Percentiles rank a stretch among this genome's conserved stretches.
phyloP scores from a whole-genome alignment of 2,888 invertebrate genomes.

The Drosophila conformis region DNA sequence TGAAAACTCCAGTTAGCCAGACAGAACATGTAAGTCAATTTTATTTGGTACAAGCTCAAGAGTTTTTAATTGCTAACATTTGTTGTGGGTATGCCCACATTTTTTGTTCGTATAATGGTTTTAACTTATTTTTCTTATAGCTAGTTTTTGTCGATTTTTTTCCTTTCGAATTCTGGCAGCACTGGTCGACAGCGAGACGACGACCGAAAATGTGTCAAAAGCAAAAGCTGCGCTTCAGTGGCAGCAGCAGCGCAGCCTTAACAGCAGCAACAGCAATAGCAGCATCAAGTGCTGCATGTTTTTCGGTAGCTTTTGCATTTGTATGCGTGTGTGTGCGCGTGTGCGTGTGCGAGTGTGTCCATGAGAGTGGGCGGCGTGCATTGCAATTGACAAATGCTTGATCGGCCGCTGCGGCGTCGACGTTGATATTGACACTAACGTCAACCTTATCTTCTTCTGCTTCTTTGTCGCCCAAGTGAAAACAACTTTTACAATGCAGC shows the following conservation, averaged over 20 bases:
- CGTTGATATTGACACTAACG: constrained; percentile 18
- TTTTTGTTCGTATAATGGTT: neutral
- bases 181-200: constrained; percentile 16
- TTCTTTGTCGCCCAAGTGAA: constrained; percentile 57
- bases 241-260: constrained; percentile 6
- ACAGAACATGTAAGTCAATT: neutral
- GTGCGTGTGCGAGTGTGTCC: constrained; percentile 14
- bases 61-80: neutral
- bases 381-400: constrained; percentile 32
- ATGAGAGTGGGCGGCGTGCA: constrained; percentile 40
- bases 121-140: neutral
- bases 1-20: neutral
- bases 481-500: constrained; percentile 72
- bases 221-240: constrained; percentile 70
- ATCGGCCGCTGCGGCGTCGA: constrained; percentile 19
- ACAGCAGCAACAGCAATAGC: constrained; percentile 1
- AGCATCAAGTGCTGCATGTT: constrained; percentile 43
- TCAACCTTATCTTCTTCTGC: constrained; percentile 23
- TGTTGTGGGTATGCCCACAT: neutral
- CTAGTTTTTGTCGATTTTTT: neutral
- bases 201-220: constrained; percentile 70
- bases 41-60: neutral
- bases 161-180: neutral
- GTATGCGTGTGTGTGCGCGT: constrained; percentile 16
- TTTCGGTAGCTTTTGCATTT: constrained; percentile 24